These are phyloP conservation scores for Venustaconcha ellipsiformis DNA, from an alignment of 1,140 invertebrate species.

Conservation along the genomic window DNA sequence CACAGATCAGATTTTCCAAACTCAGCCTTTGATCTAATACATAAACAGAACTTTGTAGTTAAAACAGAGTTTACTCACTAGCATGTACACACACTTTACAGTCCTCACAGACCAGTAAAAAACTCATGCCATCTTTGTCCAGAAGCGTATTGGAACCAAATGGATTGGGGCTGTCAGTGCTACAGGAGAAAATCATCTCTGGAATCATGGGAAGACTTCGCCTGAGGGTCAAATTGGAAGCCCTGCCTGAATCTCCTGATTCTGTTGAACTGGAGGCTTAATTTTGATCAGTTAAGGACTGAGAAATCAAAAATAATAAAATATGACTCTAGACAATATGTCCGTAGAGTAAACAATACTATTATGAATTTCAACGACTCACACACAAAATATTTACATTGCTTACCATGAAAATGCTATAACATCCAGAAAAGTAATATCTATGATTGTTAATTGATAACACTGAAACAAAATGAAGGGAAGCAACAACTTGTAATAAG, in stretches of 20 bases:
- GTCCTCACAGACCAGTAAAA: slow-evolving; percentile 62
- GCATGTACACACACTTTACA: slow-evolving; percentile 71
- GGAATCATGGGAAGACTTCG: slow-evolving; percentile 62
- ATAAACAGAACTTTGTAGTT: no score
- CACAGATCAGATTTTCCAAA: no score
- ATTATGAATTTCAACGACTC: no score
- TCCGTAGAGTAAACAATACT: neutral
- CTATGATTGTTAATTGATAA: no score
- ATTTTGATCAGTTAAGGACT: slow-evolving; percentile 1
- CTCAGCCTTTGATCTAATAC: no score
- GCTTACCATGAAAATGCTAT: no score
- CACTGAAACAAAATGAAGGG: no score
- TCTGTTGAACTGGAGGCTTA: neutral
- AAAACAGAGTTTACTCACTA: slow-evolving; percentile 53
- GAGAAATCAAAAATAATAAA: neutral
- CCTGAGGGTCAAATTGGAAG: slow-evolving; percentile 26
- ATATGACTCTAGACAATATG: slow-evolving; percentile 7
- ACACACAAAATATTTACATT: no score
- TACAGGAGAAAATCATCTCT: slow-evolving; percentile 63
- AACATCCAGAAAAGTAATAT: no score
- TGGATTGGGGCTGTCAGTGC: slow-evolving; percentile 53
- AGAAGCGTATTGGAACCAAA: slow-evolving; percentile 47
- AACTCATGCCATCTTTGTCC: slow-evolving; percentile 60
- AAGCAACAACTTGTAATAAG: no score
- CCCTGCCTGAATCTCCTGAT: slow-evolving; percentile 2